Percentiles rank a stretch among this genome's conserved stretches.
phyloP scores from a whole-genome alignment of 2,113 vertebrate species.

The Vidua chalybeata region DNA sequence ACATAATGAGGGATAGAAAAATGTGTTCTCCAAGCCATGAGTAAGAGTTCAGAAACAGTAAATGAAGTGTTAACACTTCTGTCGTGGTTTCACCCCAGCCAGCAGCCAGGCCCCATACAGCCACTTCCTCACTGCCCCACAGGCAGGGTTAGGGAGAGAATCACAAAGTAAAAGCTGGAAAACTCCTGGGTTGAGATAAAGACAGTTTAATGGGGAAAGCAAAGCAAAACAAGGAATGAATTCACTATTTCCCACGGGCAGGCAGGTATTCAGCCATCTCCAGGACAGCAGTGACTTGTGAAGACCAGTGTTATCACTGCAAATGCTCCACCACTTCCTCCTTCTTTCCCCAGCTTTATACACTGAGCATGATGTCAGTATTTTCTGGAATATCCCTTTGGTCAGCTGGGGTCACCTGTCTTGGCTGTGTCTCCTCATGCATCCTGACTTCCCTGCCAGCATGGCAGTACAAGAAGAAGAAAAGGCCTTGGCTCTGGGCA shows the following conservation, averaged over 20 bases:
- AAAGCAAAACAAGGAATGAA: neutral
- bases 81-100: neutral
- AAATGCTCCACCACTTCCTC: neutral
- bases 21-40: neutral
- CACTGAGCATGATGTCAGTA: neutral
- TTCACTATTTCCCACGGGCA: neutral
- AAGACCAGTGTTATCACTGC: neutral
- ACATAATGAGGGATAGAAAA: neutral
- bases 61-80: neutral
- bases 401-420: neutral
- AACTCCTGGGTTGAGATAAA: neutral
- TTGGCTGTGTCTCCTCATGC: neutral
- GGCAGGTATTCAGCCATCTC: neutral
- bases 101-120: neutral
- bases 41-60: neutral
- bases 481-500: neutral
- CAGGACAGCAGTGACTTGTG: neutral
- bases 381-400: neutral
- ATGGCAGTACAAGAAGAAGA: neutral
- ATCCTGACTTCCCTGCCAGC: fast-evolving
- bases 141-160: neutral
- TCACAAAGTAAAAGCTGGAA: neutral
- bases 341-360: neutral
- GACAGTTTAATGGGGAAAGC: neutral
- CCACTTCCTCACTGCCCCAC: neutral